Percentiles rank a stretch among this genome's conserved stretches.
Evolutionary conservation across 2,888 invertebrate genomes (phyloP).

Genomic region (Taphrorychus bicolor): DNA sequence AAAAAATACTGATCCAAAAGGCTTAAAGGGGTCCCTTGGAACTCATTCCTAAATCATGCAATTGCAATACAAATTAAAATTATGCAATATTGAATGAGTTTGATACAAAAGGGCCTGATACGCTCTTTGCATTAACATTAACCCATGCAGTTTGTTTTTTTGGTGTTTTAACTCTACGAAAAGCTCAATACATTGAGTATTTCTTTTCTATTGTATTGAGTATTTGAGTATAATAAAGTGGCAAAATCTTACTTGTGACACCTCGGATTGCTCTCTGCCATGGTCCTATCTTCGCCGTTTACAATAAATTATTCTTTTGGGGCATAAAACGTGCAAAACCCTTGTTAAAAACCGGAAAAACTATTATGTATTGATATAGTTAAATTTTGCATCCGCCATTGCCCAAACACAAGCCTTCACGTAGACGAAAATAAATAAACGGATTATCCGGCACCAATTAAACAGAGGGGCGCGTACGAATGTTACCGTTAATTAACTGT

Average conservation of each 20-base stretch:
- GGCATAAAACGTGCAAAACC: not conserved
- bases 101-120: no score
- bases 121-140: no score
- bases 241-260: slow-evolving; percentile 46
- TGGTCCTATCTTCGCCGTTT: slow-evolving; percentile 14
- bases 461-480: not conserved
- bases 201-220: no score
- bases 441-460: not conserved
- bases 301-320: not conserved
- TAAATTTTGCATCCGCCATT: slow-evolving; percentile 51
- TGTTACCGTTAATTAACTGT: not conserved
- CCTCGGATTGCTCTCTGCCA: slow-evolving; percentile 46
- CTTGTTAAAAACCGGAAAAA: not conserved
- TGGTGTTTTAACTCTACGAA: no score
- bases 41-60: no score
- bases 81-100: no score
- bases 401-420: slow-evolving; percentile 52
- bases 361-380: slow-evolving; percentile 25
- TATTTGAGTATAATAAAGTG: not conserved
- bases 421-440: slow-evolving; percentile 44
- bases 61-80: no score
- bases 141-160: no score
- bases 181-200: no score
- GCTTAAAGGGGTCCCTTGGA: no score
- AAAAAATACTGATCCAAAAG: no score